Evolutionary conservation across 1,140 invertebrate species (phyloP), one percentile per base, ranked within the genome.

Genomic region (Carposina sasakii): DNA sequence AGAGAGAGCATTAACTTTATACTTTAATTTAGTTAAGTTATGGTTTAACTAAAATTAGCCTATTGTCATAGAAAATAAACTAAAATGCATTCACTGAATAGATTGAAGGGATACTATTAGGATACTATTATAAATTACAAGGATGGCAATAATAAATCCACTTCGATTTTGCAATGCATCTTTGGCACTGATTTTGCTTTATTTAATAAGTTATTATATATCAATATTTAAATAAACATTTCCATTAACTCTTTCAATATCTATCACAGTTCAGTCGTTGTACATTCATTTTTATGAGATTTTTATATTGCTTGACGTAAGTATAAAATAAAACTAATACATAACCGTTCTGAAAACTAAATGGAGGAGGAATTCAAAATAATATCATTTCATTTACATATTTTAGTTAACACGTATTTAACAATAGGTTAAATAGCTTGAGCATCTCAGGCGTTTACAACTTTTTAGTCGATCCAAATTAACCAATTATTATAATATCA

Each of bases 151-250:
- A 36, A 52, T 59, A 62, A 62, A 53, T 8, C 41, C 16, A 40
- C 44, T 13, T 54, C 49, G 28, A 67, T 75, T 70, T 63, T 65
- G 63, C 75, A 83, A 77, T 81, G 79, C 79, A 60, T 81, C 78
- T 78, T 77, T 79, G 76, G 76, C 76, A 81, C 71, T 81, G 70
- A 62, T 58, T 76, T 71, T 79, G 76, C 76, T 58, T 79, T 77
- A 75, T 71, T 73, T 10, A 17, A 23, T 42, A 41, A 73, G 41
- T 50, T 48, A 55, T 48, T 53, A 72, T 73, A 72, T 67, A 71
- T 70, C n/a, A 70, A 67, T 67, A 69, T n/a, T n/a, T n/a, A n/a
- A n/a, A n/a, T 56, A 67, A 61, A 68, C 63, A 61, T 63, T 63
- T 71, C 59, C 59, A 58, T 65, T 54, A n/a, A n/a, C n/a, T n/a